These are phyloP conservation scores for Carcinoscorpius rotundicauda DNA, from an alignment of 1,140 invertebrate species.

Conservation along the genomic window DNA sequence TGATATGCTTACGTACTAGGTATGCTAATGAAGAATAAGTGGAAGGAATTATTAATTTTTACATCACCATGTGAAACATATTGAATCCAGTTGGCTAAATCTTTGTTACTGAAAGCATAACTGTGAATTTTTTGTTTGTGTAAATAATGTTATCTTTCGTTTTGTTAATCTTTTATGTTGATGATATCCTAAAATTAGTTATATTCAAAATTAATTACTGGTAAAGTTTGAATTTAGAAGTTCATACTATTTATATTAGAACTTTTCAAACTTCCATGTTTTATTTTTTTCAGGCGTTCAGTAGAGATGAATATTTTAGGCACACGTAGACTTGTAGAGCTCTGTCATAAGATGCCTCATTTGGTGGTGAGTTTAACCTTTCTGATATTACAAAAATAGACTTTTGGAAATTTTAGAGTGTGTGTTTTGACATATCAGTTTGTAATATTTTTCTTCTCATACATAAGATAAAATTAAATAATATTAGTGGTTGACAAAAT, in stretches of 20 bases:
- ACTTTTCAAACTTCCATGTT: background rate
- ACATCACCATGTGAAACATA: too few species aligned
- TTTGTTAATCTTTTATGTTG: too few species aligned
- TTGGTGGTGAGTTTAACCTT: constrained; percentile 17
- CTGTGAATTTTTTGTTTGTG: too few species aligned
- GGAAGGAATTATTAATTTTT: too few species aligned
- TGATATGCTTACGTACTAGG: too few species aligned
- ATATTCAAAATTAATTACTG: background rate
- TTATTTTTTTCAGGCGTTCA: constrained; percentile 28
- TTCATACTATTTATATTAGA: background rate
- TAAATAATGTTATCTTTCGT: too few species aligned
- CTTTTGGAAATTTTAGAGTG: too few species aligned
- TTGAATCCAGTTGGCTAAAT: too few species aligned
- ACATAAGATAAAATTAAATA: constrained; percentile 7
- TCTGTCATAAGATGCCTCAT: constrained; percentile 42
- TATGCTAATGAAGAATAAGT: too few species aligned
- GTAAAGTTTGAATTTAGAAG: background rate
- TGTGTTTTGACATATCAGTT: background rate
- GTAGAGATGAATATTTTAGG: constrained; percentile 28
- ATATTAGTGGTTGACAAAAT: constrained; percentile 7
- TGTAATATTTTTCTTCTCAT: background rate
- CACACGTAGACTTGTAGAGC: constrained; percentile 24
- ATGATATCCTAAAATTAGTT: background rate
- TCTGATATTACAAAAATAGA: too few species aligned
- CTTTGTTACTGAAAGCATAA: too few species aligned